A percentile compares a stretch with the other conserved stretches of the same genome.
Conservation (phyloP, 2,113 vertebrate species). For the Cochlearius cochlearius region DNA sequence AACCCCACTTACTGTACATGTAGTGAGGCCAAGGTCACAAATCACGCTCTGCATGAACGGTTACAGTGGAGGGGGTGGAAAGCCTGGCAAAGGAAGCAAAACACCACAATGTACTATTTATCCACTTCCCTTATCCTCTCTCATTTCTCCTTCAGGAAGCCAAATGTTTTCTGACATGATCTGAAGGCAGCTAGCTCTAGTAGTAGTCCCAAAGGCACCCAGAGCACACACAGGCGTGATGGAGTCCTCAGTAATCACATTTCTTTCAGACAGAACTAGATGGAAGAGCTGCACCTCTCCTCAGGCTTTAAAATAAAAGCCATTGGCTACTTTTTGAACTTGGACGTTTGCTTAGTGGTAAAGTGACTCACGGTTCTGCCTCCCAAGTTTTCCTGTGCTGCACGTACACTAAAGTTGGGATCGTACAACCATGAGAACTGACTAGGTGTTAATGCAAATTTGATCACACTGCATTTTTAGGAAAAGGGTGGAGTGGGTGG, state of each 20-base stretch:
- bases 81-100: not conserved
- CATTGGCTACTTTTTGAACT: not conserved
- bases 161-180: not conserved
- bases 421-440: not conserved
- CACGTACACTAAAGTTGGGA: not conserved
- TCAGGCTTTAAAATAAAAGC: not conserved
- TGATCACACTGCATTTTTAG: not conserved
- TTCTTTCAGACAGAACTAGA: not conserved
- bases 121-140: not conserved
- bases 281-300: not conserved
- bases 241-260: not conserved
- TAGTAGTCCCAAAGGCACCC: not conserved
- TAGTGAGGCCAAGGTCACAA: not conserved
- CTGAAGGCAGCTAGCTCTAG: not conserved
- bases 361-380: not conserved
- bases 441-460: not conserved
- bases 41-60: fast-evolving
- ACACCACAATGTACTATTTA: not conserved
- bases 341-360: not conserved
- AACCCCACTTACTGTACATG: fast-evolving
- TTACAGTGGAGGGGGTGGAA: not conserved
- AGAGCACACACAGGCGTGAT: fast-evolving
- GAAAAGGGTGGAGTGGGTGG: not conserved
- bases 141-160: not conserved
- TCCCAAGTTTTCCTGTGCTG: not conserved